Evolutionary conservation across 2,113 vertebrate species (phyloP).

Genomic region (Trogon melanurus): DNA sequence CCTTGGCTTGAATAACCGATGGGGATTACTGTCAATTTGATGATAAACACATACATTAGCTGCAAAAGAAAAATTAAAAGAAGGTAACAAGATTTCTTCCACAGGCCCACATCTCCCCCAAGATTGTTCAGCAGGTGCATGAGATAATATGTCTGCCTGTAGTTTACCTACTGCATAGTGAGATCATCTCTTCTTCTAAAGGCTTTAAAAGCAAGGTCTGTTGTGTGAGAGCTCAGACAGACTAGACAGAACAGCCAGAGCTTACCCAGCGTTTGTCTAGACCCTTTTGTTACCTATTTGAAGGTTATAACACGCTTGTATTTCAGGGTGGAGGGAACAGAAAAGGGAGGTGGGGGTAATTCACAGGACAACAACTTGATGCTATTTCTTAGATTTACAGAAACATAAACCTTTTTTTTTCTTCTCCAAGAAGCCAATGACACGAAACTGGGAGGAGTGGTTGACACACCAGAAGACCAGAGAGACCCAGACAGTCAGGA

Average conservation of each 20-base stretch:
- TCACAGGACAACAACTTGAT: neutral
- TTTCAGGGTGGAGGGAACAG: neutral
- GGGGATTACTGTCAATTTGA: neutral
- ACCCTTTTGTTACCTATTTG: neutral
- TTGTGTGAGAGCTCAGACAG: neutral
- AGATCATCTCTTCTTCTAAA: neutral
- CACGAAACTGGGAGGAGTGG: no score
- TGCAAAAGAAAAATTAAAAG: neutral
- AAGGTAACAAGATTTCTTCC: neutral
- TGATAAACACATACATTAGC: neutral
- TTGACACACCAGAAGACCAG: no score
- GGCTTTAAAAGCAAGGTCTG: neutral
- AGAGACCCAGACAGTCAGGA: no score
- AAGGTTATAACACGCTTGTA: neutral
- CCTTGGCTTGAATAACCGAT: neutral
- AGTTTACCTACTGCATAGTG: neutral
- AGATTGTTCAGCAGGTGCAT: neutral
- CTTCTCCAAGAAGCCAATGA: neutral
- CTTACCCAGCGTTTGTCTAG: neutral
- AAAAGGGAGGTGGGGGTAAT: neutral
- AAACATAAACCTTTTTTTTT: fast-evolving
- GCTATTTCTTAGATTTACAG: neutral
- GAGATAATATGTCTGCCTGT: neutral
- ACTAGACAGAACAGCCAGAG: neutral
- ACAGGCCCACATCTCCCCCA: neutral